These are phyloP conservation scores for Theocolax elegans DNA, from an alignment of 1,140 invertebrate genomes.

Conservation along the genomic window DNA sequence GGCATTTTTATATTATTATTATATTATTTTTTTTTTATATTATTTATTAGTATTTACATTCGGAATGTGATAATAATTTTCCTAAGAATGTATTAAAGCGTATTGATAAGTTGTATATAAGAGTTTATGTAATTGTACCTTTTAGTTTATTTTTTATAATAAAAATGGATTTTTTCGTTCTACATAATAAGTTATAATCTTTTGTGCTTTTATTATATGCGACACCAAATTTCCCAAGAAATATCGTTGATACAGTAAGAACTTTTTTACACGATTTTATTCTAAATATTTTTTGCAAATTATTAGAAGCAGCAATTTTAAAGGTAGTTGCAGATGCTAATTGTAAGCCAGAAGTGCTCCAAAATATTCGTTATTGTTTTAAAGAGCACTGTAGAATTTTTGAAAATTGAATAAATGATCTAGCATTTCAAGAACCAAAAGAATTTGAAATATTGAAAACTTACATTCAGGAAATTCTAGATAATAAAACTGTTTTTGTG, in stretches of 20 bases:
- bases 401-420: slow-evolving; percentile 8
- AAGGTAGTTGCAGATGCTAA: slow-evolving; percentile 1
- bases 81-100: no score
- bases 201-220: slow-evolving; percentile 25
- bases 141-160: not conserved
- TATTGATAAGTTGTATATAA: no score
- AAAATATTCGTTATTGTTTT: slow-evolving; percentile 3
- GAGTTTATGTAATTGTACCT: no score
- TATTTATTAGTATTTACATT: no score
- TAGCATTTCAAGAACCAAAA: slow-evolving; percentile 16
- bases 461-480: not conserved
- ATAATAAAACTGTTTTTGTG: not conserved
- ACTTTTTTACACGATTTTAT: slow-evolving; percentile 24
- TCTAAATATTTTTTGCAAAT: not conserved
- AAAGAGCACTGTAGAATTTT: slow-evolving; percentile 2
- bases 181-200: slow-evolving; percentile 16
- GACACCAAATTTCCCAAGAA: slow-evolving; percentile 9
- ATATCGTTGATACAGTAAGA: slow-evolving; percentile 8
- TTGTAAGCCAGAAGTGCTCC: not conserved
- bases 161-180: slow-evolving; percentile 15
- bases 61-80: no score
- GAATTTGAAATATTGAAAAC: not conserved
- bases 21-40: no score
- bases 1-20: no score
- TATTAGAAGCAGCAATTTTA: slow-evolving; percentile 4